Conservation (phyloP, 2,888 invertebrate genomes). For the Aspidiotus destructor region DNA sequence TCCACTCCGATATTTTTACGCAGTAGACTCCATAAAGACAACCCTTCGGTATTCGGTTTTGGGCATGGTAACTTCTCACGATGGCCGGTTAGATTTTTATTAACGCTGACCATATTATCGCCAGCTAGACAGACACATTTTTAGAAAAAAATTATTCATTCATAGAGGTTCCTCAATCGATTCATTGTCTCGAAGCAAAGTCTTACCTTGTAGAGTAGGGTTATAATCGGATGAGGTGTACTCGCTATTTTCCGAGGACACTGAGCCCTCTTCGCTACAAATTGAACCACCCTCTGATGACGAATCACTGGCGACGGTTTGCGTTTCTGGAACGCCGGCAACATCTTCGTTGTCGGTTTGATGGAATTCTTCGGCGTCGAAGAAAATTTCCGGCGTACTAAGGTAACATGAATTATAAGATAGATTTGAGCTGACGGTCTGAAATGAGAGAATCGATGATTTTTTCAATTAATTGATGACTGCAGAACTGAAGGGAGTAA, state of each 20-base stretch:
- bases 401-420: conserved; percentile 69
- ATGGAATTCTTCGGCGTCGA: conserved; percentile 61
- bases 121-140: conserved; percentile 13
- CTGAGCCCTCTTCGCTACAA: conserved; percentile 57
- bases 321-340: conserved; percentile 35
- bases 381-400: conserved; percentile 62
- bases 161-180: neutral
- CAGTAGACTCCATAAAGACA: conserved; percentile 68
- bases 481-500: too few relatives aligned
- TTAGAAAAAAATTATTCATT: neutral
- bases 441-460: conserved; percentile 4
- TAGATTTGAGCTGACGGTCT: conserved; percentile 39
- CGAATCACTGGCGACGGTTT: conserved; percentile 45
- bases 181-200: neutral
- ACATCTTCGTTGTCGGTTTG: conserved; percentile 32
- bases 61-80: conserved; percentile 60
- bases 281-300: conserved; percentile 63
- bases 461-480: neutral
- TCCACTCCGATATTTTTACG: conserved; percentile 79
- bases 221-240: conserved; percentile 46
- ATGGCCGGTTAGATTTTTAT: conserved; percentile 45
- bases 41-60: conserved; percentile 62
- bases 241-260: conserved; percentile 58
- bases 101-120: conserved; percentile 21
- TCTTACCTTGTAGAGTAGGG: conserved; percentile 42